Evolutionary conservation across 2,113 vertebrate genomes (phyloP), one percentile per base, ranked within the genome.

Genomic region (Dasypus novemcinctus): DNA sequence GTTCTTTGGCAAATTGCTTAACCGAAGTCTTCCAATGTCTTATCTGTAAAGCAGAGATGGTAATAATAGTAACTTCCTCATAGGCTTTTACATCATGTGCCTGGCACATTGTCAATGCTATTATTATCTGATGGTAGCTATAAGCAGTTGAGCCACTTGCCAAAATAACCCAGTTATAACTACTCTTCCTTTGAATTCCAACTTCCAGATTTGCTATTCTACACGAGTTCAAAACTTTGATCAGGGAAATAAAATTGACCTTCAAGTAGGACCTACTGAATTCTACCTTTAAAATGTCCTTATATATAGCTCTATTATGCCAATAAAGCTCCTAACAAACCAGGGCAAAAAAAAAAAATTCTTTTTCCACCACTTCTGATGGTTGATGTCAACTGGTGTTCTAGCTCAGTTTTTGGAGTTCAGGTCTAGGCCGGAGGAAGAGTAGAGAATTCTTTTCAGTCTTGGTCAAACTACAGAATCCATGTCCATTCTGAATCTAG

Each of bases 1-100:
- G 59, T 49, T 92, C 79, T 86, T 79, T 5, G 64, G 43, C 89
- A 87, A n/a, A 92, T 79, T 64, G 89, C 23, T 87, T 63, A 91
- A 85, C 46, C 59, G 61, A 68, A 69, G 27, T n/a, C 63, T 76
- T 93, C 61, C 31, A 61, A 72, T 18, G 57, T 93, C 79, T 96
- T 93, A 97, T 80, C 87, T 94, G 76, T 92, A 95, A 95, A 87
- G 84, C n/a, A 68, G 75, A 61, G 46, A 46, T 43, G 57, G 88
- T 76, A 94, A 87, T 75, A 95, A 85, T 82, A 91, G 83, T 75
- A 90, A 96, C 72, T 91, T 72, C 80, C 54, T 95, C 63, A 54
- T 74, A 90, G 54, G 21, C 43, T 91, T 78, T 95, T 92, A 85
- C 9, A 68, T 76, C 54, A 66, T 78, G 80, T 79, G 46, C 89